Base-by-base conservation (phyloP, 2,113 vertebrate species). In the Pluvialis apricaria region DNA sequence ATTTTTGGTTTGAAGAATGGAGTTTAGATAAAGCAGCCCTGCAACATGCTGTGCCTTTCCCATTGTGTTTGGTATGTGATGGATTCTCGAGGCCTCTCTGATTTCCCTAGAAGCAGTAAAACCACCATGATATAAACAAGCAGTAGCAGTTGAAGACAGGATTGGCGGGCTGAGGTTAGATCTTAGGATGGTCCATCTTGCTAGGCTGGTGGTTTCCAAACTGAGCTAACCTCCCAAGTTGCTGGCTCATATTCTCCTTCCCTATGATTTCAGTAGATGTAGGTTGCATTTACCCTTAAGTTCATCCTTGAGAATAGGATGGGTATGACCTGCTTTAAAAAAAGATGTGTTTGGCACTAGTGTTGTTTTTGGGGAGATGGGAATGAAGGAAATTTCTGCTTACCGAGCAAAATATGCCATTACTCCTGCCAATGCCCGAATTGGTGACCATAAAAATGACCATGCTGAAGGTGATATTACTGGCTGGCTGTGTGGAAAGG, bases 191-290 rank as follows among this genome's bases (percentile, higher is more conserved):
- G 68, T 58, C 76, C 64, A 8, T 90, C 26, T 58, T 38, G 32
- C 66, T 76, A 44, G 25, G 62, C 18, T 85, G 65, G 51, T 51
- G 71, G 34, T 6, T 85, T 84, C 92, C 47, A 32, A 61, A 77
- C 76, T 20, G 34, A 88, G 68, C 68, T 88, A 92, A 83, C 86
- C 92, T 93, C 92, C 94, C 91, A 93, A 31, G 79, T 57, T 78
- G 88, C 21, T 93, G 91, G 76, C 68, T 90, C 32, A 0, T 13
- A 7, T 26, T 88, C 15, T 34, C 22, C 28, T 92, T 73, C 9
- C 64, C 68, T 1, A 5, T 18, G 29, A 83, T 66, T 95, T 84
- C 4, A 10, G 85, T 49, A 78, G 65, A 9, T 42, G 72, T 57
- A 60, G 91, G 73, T 76, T 55, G 68, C 57, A 3, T 31, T 72